These are phyloP conservation scores for Tragelaphus scriptus DNA, from an alignment of 2,113 vertebrate species.

Conservation along the genomic window DNA sequence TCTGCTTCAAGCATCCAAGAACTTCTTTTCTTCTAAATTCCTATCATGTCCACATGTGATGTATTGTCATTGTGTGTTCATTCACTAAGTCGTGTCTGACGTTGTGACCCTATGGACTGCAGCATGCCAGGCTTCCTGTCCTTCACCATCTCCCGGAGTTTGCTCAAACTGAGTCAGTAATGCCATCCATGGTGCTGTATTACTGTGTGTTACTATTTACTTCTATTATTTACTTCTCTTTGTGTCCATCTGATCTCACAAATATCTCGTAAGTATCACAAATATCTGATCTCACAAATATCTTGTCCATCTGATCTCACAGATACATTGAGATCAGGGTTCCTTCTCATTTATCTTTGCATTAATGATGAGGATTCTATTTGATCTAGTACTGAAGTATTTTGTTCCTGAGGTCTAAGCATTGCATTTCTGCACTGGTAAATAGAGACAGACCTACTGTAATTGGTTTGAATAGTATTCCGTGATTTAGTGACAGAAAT, in stretches of 20 bases:
- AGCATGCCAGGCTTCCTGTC: not conserved
- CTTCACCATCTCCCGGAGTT: not conserved
- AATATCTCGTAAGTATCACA: not conserved
- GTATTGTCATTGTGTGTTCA: not conserved
- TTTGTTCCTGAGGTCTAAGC: not conserved
- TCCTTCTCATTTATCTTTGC: not conserved
- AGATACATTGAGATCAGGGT: not conserved
- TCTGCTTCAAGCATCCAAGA: not conserved
- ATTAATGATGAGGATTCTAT: not conserved
- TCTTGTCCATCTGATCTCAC: not conserved
- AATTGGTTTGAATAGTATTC: not conserved
- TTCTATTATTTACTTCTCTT: not conserved
- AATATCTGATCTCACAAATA: not conserved
- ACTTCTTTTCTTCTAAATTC: not conserved
- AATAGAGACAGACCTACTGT: not conserved
- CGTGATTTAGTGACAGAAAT: not conserved
- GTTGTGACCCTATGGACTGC: not conserved
- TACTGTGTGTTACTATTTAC: not conserved
- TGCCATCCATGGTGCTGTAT: not conserved
- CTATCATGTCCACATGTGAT: not conserved
- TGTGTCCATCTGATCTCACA: not conserved
- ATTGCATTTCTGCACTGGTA: not conserved
- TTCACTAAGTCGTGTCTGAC: not conserved
- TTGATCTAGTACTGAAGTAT: not conserved
- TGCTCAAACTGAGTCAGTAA: not conserved